Evolutionary conservation across 2,888 invertebrate genomes (phyloP).

Genomic region (Apamea sordens): DNA sequence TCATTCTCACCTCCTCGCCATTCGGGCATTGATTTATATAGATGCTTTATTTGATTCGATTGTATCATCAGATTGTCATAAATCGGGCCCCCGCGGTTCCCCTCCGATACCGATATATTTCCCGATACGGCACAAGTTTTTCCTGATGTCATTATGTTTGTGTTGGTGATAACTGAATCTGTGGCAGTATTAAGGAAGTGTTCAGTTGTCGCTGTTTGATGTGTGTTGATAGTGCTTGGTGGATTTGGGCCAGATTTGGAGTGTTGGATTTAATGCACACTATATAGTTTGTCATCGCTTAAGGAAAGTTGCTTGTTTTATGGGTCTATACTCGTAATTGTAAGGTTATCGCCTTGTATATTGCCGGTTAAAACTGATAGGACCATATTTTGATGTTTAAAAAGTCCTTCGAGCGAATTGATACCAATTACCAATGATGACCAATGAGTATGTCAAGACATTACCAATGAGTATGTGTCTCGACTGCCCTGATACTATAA

Average conservation of each 20-base stretch:
- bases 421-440: neutral
- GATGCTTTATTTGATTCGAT: conserved; percentile 89
- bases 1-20: conserved; percentile 79
- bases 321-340: neutral
- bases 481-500: too few relatives aligned
- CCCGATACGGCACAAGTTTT: conserved; percentile 79
- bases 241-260: conserved; percentile 5
- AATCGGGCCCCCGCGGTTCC: conserved; percentile 79
- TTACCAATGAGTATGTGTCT: too few relatives aligned
- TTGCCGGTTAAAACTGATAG: neutral
- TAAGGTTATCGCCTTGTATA: neutral
- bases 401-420: neutral
- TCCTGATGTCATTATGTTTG: conserved; percentile 87
- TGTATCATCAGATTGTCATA: conserved; percentile 90
- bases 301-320: neutral
- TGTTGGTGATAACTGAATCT: conserved; percentile 86
- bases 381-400: neutral
- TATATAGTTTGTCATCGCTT: neutral
- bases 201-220: conserved; percentile 68
- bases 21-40: conserved; percentile 89
- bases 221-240: conserved; percentile 41
- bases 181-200: conserved; percentile 72
- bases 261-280: too few relatives aligned
- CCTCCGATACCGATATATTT: conserved; percentile 75
- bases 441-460: too few relatives aligned